These are phyloP conservation scores for Macrobrachium rosenbergii DNA, from an alignment of 1,140 invertebrate species.

Conservation along the genomic window DNA sequence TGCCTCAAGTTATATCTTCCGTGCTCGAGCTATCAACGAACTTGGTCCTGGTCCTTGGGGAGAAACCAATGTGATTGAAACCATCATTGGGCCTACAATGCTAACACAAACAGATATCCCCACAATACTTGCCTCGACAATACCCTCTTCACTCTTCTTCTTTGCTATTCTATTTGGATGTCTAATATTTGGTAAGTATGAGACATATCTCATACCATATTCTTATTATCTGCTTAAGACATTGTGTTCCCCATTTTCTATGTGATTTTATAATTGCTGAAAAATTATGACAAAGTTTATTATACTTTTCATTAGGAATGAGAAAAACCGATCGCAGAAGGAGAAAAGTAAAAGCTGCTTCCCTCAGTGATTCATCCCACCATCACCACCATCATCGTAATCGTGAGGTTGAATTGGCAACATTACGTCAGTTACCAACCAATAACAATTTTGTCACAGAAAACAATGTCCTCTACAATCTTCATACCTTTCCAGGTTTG, in stretches of 20 bases:
- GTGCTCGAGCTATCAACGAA: conserved; percentile 82
- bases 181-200: conserved; percentile 72
- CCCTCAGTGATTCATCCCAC: conserved; percentile 30
- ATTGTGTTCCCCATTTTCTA: too few species aligned
- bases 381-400: conserved; percentile 44
- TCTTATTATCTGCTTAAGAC: too few species aligned
- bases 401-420: conserved; percentile 71
- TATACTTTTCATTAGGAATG: conserved; percentile 20
- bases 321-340: conserved; percentile 35
- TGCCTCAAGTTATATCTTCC: conserved; percentile 78
- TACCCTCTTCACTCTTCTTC: conserved; percentile 62
- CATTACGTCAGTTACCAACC: conserved; percentile 70
- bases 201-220: background rate
- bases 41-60: conserved; percentile 84
- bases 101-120: conserved; percentile 75
- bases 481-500: conserved; percentile 60
- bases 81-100: conserved; percentile 74
- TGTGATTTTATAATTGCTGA: too few species aligned
- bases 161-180: conserved; percentile 58
- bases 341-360: conserved; percentile 50
- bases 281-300: background rate
- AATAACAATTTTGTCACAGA: conserved; percentile 70
- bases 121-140: conserved; percentile 75
- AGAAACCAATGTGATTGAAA: conserved; percentile 76
- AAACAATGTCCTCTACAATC: conserved; percentile 71